Conservation (phyloP, 2,797 vertebrate species). For the Nothura maculosa region DNA sequence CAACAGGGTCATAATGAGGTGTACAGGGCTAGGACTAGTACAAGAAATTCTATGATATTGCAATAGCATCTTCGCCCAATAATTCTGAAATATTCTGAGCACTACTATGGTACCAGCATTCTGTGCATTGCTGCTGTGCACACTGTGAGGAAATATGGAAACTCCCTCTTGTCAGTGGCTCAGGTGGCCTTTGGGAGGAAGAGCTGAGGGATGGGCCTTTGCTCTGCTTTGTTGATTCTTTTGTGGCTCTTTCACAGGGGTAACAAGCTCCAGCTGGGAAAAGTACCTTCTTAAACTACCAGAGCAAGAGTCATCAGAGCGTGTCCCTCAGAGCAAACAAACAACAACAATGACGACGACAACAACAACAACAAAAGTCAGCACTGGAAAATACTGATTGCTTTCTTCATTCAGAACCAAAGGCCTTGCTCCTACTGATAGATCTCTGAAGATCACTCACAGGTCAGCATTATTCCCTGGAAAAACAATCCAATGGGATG, state of each 20-base stretch:
- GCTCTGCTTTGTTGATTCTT: neutral
- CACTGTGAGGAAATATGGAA: neutral
- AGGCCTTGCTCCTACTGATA: neutral
- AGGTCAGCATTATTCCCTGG: neutral
- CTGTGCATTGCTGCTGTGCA: neutral
- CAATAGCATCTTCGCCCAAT: neutral
- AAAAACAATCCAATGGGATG: neutral
- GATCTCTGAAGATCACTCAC: neutral
- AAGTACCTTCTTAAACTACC: neutral
- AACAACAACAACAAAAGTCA: neutral
- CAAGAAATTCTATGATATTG: neutral
- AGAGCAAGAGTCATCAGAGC: neutral
- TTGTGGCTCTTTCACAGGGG: neutral
- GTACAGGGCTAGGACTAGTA: neutral
- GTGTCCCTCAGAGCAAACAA: neutral
- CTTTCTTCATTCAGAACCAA: neutral
- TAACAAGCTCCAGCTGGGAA: neutral
- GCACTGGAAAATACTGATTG: neutral
- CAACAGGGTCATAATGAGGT: neutral
- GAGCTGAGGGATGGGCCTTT: fast-evolving
- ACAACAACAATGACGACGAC: neutral
- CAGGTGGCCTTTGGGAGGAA: neutral
- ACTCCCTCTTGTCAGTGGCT: fast-evolving
- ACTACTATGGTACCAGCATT: neutral
- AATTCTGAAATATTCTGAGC: neutral